A percentile compares a stretch with the other conserved stretches of the same genome.
Evolutionary conservation across 2,113 vertebrate species (phyloP).

Genomic region (Ariopsis seemanni): DNA sequence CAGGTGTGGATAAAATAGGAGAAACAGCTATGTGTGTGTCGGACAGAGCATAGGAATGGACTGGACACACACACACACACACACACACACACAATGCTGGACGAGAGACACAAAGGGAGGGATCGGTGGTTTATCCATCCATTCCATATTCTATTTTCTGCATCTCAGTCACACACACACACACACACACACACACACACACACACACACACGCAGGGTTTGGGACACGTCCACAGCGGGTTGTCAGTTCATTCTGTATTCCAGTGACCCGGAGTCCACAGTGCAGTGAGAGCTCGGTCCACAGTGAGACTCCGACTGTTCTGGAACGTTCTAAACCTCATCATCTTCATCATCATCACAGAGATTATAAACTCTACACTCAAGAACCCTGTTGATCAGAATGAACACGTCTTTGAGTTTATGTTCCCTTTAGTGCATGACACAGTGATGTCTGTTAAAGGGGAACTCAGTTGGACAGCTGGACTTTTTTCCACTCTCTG

Average conservation of each 20-base stretch:
- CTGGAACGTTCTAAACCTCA: background rate
- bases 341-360: too few species aligned
- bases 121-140: background rate
- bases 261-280: background rate
- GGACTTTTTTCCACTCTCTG: background rate
- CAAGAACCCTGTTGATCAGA: background rate
- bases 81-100: background rate
- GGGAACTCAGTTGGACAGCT: background rate
- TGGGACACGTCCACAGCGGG: background rate
- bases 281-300: too few species aligned
- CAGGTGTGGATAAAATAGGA: slow-evolving; percentile 43
- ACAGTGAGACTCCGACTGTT: background rate
- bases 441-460: background rate
- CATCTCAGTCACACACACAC: background rate
- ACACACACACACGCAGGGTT: background rate
- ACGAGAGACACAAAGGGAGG: background rate
- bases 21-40: background rate
- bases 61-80: slow-evolving; percentile 12
- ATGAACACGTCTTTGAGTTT: background rate
- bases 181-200: background rate
- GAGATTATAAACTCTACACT: background rate
- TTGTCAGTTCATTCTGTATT: background rate
- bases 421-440: too few species aligned
- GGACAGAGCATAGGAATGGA: background rate
- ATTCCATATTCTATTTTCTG: background rate